Percentiles rank a stretch among this genome's conserved stretches.
Conservation (phyloP, 2,797 vertebrate species). For the Ceyx erithaca region DNA sequence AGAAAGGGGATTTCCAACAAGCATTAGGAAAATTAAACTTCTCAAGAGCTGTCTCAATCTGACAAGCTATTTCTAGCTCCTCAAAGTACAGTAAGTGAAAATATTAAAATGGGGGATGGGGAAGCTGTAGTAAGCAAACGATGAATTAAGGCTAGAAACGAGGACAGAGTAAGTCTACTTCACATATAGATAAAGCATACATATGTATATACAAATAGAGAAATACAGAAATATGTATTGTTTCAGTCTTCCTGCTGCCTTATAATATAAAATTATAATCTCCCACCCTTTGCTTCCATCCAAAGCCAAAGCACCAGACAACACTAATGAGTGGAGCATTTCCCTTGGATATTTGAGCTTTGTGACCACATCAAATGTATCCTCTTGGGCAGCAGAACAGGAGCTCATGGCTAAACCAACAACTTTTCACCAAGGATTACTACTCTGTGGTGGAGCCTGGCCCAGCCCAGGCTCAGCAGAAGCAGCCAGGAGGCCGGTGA, state of each 20-base stretch:
- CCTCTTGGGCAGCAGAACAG: fast-evolving
- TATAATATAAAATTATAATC: not conserved
- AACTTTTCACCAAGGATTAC: not conserved
- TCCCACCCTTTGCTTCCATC: not conserved
- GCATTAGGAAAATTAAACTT: conserved; percentile 76
- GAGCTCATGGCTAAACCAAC: not conserved
- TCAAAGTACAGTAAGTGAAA: conserved; percentile 35
- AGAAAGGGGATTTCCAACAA: conserved; percentile 69
- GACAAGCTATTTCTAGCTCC: conserved; percentile 68
- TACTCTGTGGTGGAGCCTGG: not conserved
- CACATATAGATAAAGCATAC: not conserved
- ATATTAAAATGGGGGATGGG: conserved; percentile 10
- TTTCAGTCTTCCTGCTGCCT: not conserved
- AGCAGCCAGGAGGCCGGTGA: not conserved
- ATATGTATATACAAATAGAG: fast-evolving
- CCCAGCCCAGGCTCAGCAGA: not conserved
- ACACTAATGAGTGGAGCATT: not conserved
- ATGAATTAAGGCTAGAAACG: not conserved
- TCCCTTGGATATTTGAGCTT: not conserved
- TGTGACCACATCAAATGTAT: fast-evolving
- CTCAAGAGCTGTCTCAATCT: conserved; percentile 67
- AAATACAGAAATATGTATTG: not conserved
- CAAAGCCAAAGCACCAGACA: not conserved
- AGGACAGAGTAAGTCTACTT: not conserved
- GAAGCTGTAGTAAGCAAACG: not conserved